Evolutionary conservation across 2,797 vertebrate genomes (phyloP).

Genomic region (Arctocebus calabarensis): DNA sequence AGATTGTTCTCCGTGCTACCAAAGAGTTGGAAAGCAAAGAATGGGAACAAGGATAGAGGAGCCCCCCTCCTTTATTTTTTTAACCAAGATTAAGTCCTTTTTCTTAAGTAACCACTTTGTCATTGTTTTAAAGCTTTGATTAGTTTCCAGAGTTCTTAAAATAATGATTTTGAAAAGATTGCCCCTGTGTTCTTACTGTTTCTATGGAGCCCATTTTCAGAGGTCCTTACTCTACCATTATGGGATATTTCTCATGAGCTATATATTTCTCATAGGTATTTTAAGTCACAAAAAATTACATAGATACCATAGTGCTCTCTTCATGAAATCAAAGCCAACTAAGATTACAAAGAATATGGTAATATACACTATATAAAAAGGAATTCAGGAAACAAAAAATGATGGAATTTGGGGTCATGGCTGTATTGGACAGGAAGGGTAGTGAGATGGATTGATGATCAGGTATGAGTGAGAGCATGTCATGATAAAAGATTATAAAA

Average conservation of each 20-base stretch:
- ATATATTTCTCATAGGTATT: too few species aligned
- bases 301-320: neutral
- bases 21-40: rapidly evolving
- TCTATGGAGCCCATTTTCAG: neutral
- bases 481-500: neutral
- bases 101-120: neutral
- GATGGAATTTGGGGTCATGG: neutral
- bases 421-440: neutral
- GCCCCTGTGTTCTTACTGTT: neutral
- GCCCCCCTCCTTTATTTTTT: neutral
- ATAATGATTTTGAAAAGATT: neutral
- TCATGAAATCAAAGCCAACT: neutral
- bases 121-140: neutral
- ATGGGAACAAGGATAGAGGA: neutral
- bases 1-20: neutral
- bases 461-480: neutral
- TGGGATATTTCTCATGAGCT: neutral
- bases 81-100: neutral
- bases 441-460: neutral
- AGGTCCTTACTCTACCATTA: neutral
- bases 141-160: neutral
- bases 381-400: neutral
- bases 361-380: neutral
- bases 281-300: neutral
- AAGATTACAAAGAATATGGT: neutral